Evolutionary conservation across 2,113 vertebrate genomes (phyloP).

Genomic region (Helogale parvula): DNA sequence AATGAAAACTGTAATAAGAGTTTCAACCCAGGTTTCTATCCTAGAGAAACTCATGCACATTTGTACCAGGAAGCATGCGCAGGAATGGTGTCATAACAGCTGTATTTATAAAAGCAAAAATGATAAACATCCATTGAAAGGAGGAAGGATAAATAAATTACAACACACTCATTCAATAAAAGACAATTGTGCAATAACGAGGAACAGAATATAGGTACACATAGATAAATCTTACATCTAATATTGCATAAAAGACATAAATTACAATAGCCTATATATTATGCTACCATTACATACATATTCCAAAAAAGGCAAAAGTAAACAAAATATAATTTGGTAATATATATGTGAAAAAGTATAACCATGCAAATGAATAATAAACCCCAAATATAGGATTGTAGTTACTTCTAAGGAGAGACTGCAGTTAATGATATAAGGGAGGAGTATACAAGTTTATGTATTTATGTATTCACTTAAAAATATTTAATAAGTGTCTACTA

Average conservation of each 20-base stretch:
- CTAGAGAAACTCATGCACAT: neutral
- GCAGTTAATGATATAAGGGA: neutral
- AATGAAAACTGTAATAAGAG: slow-evolving; percentile 2
- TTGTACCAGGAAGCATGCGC: neutral
- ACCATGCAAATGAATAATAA: neutral
- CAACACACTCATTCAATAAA: slow-evolving; percentile 15
- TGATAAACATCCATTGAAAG: neutral
- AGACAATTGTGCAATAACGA: neutral
- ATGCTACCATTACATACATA: neutral
- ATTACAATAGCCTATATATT: neutral
- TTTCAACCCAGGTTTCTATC: neutral
- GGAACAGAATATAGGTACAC: neutral
- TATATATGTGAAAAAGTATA: neutral
- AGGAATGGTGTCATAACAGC: neutral
- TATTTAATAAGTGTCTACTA: neutral
- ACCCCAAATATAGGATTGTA: neutral
- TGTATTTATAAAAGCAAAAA: slow-evolving; percentile 48
- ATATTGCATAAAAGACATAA: slow-evolving; percentile 6
- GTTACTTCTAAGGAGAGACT: neutral
- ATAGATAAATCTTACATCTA: neutral
- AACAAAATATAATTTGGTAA: neutral
- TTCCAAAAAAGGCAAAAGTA: neutral
- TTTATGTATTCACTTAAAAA: neutral
- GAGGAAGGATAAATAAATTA: slow-evolving; percentile 6
- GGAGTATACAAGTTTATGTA: neutral